These are phyloP conservation scores for Pseudococcus viburni DNA, from an alignment of 2,888 invertebrate species.

Conservation along the genomic window DNA sequence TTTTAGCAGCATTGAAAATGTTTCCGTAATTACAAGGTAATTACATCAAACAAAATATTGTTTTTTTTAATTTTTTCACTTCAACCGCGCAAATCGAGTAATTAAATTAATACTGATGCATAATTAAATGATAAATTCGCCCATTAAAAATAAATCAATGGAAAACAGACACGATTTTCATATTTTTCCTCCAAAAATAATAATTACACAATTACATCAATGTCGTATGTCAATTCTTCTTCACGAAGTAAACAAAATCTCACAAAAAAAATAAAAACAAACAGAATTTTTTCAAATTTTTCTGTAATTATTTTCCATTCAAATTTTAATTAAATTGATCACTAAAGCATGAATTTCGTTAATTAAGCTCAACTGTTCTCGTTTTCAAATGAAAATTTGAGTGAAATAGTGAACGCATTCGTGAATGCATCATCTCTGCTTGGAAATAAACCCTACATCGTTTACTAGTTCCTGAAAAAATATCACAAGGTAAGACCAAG, in stretches of 20 bases:
- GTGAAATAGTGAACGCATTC: not conserved
- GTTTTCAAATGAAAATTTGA: not conserved
- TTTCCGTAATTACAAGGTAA: constrained; percentile 6
- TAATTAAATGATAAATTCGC: too few species aligned
- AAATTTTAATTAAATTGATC: not conserved
- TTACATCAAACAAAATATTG: not conserved
- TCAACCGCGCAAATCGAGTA: too few species aligned
- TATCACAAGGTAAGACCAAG: not conserved
- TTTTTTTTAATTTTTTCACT: not conserved
- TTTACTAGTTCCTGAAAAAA: not conserved
- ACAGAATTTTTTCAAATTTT: not conserved
- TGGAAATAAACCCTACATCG: not conserved
- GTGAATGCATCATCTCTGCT: not conserved
- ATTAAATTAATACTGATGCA: too few species aligned
- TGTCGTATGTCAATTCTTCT: not conserved
- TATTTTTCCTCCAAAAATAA: not conserved
- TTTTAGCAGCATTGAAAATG: not conserved
- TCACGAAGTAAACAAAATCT: not conserved
- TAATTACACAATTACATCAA: not conserved
- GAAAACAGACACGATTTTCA: not conserved
- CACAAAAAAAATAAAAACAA: not conserved
- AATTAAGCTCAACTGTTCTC: not conserved
- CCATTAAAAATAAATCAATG: too few species aligned
- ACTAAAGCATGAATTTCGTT: not conserved
- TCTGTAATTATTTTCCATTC: not conserved